These are phyloP conservation scores for Podargus strigoides DNA, from an alignment of 2,797 vertebrate species.

Conservation along the genomic window DNA sequence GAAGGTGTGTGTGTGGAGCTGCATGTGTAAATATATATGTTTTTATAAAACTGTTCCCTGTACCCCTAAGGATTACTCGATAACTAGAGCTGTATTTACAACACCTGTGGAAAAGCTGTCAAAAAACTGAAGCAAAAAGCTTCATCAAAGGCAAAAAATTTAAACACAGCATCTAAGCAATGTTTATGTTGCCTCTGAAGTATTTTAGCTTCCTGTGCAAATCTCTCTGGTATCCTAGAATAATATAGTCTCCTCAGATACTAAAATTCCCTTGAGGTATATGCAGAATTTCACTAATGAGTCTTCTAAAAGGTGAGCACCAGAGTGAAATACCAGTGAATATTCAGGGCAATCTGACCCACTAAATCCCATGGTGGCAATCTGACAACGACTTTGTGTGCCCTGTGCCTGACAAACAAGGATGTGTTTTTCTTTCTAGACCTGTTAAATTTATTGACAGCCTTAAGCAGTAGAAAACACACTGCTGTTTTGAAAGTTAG, in stretches of 20 bases:
- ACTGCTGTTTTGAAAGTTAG: background rate
- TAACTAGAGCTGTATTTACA: background rate
- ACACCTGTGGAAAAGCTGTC: background rate
- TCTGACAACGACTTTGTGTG: background rate
- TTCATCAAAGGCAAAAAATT: background rate
- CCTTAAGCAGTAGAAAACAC: conserved; percentile 44
- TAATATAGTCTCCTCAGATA: background rate
- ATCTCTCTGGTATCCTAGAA: background rate
- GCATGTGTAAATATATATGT: accelerated
- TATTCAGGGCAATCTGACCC: background rate
- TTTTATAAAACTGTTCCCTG: background rate
- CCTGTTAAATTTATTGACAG: conserved; percentile 50
- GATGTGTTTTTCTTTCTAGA: background rate
- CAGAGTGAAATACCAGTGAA: background rate
- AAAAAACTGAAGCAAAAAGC: background rate
- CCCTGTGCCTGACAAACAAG: background rate
- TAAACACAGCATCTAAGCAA: background rate
- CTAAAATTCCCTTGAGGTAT: background rate
- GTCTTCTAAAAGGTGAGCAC: background rate
- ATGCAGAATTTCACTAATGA: background rate
- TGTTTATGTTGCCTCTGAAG: background rate
- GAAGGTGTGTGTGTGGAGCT: accelerated
- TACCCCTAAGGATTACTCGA: background rate
- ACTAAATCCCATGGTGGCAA: background rate
- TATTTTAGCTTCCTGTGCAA: background rate